These are phyloP conservation scores for Timema cristinae DNA, from an alignment of 2,888 invertebrate species.

Conservation along the genomic window DNA sequence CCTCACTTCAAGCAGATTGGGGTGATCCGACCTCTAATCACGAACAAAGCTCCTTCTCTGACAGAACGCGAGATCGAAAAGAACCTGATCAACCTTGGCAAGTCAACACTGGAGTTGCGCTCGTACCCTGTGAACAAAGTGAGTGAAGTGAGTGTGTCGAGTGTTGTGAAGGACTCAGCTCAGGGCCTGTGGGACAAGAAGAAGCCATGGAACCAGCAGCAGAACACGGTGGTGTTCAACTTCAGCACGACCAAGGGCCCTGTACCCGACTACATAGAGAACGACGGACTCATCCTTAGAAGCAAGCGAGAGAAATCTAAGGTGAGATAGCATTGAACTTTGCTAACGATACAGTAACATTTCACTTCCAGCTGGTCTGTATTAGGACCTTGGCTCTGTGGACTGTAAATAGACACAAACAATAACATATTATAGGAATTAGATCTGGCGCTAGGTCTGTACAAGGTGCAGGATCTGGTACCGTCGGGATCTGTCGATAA, in stretches of 20 bases:
- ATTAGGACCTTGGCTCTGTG: too few species aligned
- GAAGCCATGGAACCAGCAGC: conserved; percentile 54
- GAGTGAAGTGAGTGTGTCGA: conserved; percentile 17
- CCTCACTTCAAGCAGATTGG: conserved; percentile 49
- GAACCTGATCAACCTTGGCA: conserved; percentile 63
- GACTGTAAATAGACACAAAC: too few species aligned
- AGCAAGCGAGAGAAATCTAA: conserved; percentile 65
- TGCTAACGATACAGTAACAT: too few species aligned
- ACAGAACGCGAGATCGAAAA: conserved; percentile 62
- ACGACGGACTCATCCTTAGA: conserved; percentile 74
- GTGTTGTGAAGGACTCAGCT: conserved; percentile 29
- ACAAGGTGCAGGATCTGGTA: too few species aligned
- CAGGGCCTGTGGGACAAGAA: conserved; percentile 45
- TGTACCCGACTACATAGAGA: conserved; percentile 87
- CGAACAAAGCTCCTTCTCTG: conserved; percentile 37
- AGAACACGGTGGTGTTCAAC: conserved; percentile 77
- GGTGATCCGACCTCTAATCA: conserved; percentile 49
- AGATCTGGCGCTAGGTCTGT: too few species aligned
- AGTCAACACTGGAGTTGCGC: conserved; percentile 50
- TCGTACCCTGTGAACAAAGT: background rate
- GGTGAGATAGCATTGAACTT: too few species aligned
- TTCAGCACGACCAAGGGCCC: conserved; percentile 74
- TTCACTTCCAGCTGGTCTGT: too few species aligned
- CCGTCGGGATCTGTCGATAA: too few species aligned
- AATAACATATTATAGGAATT: too few species aligned